phyloP scores from a whole-genome alignment of 2,113 vertebrate genomes.

The Bungarus multicinctus region DNA sequence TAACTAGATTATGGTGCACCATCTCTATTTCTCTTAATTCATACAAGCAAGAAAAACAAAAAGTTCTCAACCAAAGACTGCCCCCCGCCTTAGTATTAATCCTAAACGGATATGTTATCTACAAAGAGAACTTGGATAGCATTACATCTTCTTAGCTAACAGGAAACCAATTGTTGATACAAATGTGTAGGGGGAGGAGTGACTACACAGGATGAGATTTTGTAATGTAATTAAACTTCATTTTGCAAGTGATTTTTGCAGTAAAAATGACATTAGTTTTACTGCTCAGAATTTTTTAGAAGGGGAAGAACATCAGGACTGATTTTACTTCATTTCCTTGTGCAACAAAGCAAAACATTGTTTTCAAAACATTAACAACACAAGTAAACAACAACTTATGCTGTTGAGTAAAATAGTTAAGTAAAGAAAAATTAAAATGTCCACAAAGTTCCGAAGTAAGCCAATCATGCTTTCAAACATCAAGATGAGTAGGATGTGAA shows the following conservation, averaged over 20 bases:
- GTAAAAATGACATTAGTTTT: conserved; percentile 12
- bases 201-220: conserved; percentile 13
- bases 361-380: conserved; percentile 46
- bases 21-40: background rate
- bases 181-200: background rate
- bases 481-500: background rate
- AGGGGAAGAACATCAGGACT: conserved; percentile 15
- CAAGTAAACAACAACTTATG: conserved; percentile 7
- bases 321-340: conserved; percentile 38
- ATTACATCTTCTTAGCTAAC: conserved; percentile 28
- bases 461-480: background rate
- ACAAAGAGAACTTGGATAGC: background rate
- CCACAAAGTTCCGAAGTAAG: background rate
- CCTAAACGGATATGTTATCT: background rate
- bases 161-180: conserved; percentile 46
- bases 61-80: background rate
- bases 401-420: background rate
- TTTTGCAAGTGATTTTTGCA: conserved; percentile 20
- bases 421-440: background rate
- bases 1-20: background rate
- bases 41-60: conserved; percentile 4
- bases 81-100: background rate
- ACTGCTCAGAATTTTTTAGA: conserved; percentile 9
- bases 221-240: conserved; percentile 22
- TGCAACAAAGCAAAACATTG: conserved; percentile 49